phyloP scores from a whole-genome alignment of 2,797 vertebrate species.

The Acestrorhynchus altus region DNA sequence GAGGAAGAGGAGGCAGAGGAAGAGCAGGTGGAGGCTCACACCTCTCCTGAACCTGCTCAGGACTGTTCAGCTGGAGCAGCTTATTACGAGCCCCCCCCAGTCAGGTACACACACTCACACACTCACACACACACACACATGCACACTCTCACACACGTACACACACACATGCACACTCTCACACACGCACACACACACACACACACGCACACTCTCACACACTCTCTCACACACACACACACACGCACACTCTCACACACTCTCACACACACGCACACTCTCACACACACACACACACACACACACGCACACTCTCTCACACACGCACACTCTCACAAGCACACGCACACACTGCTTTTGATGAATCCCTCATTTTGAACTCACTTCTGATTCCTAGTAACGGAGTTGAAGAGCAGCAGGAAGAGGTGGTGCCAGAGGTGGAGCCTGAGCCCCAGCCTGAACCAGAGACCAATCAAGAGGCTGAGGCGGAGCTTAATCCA shows the following conservation, averaged over 20 bases:
- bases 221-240: constrained; percentile 49
- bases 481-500: constrained; percentile 32
- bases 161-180: background rate
- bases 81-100: constrained; percentile 83
- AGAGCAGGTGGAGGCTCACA: constrained; percentile 83
- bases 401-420: constrained; percentile 71
- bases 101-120: constrained; percentile 70
- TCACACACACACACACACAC: background rate
- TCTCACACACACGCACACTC: too few relatives aligned
- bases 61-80: constrained; percentile 76
- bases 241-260: background rate
- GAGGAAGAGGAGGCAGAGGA: constrained; percentile 86
- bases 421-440: constrained; percentile 67
- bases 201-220: too few relatives aligned
- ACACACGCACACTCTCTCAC: too few relatives aligned
- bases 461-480: constrained; percentile 40
- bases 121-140: too few relatives aligned
- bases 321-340: constrained; percentile 35
- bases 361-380: constrained; percentile 50
- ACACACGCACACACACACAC: too few relatives aligned
- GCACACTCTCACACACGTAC: constrained; percentile 49
- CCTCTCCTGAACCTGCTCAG: constrained; percentile 83
- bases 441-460: constrained; percentile 71
- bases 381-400: constrained; percentile 70
- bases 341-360: background rate